These are phyloP conservation scores for Andrena fulva DNA, from an alignment of 2,888 invertebrate genomes.

Conservation along the genomic window DNA sequence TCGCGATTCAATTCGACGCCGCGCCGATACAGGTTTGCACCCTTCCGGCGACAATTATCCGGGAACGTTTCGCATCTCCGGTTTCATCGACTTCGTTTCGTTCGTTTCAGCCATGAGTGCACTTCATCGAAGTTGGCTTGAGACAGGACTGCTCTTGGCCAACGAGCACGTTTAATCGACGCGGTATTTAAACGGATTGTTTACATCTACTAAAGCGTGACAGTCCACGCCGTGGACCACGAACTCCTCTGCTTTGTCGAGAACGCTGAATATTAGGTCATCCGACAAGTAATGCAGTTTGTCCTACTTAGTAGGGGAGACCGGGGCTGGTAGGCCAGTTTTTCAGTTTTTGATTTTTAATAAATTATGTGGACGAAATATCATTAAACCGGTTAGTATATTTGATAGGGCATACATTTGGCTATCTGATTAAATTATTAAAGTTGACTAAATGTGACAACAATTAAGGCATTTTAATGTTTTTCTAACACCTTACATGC, in stretches of 20 bases:
- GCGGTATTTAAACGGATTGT: conserved; percentile 51
- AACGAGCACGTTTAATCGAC: conserved; percentile 51
- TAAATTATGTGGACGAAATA: too few relatives aligned
- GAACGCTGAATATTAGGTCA: neutral
- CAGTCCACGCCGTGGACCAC: conserved; percentile 8
- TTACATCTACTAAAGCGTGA: conserved; percentile 10
- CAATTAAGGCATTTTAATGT: too few relatives aligned
- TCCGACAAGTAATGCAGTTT: too few relatives aligned
- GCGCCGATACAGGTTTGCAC: conserved; percentile 6
- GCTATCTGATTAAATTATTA: too few relatives aligned
- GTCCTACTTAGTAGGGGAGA: too few relatives aligned
- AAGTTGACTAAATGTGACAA: too few relatives aligned
- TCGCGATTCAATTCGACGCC: conserved; percentile 13
- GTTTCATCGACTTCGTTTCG: conserved; percentile 40
- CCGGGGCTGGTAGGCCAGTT: too few relatives aligned
- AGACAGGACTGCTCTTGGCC: conserved; percentile 23
- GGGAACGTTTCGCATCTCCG: conserved; percentile 40
- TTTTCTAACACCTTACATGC: too few relatives aligned
- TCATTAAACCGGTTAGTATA: too few relatives aligned
- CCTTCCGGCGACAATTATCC: conserved; percentile 52
- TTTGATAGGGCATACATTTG: too few relatives aligned
- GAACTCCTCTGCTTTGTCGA: conserved; percentile 8
- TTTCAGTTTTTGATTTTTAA: too few relatives aligned
- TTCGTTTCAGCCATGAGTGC: conserved; percentile 49
- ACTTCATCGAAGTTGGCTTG: conserved; percentile 54